These are phyloP conservation scores for Abramis brama DNA, from an alignment of 2,113 vertebrate genomes.

Conservation along the genomic window DNA sequence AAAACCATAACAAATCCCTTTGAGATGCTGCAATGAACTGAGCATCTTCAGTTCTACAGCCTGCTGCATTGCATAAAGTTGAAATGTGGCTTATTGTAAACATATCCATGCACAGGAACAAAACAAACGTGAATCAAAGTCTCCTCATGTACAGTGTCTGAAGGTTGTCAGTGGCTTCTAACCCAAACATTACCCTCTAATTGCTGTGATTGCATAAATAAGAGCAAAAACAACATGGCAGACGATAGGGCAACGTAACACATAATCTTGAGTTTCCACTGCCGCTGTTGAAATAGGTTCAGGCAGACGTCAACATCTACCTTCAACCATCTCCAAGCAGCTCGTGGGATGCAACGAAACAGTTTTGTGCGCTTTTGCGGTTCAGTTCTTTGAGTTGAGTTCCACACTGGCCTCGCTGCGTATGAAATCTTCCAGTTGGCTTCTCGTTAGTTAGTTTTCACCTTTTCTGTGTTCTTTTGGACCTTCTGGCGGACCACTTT, in stretches of 20 bases:
- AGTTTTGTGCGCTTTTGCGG: not conserved
- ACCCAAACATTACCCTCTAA: conserved; percentile 30
- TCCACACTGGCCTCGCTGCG: not conserved
- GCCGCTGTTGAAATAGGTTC: not conserved
- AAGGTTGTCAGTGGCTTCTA: conserved; percentile 52
- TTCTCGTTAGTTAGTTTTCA: conserved; percentile 76
- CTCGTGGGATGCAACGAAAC: not conserved
- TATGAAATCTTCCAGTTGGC: not conserved
- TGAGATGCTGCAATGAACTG: not conserved
- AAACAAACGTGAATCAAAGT: conserved; percentile 50
- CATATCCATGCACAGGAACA: conserved; percentile 60
- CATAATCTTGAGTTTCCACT: not conserved
- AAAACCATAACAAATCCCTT: not conserved
- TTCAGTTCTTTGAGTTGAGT: too few species aligned
- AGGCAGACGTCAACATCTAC: not conserved
- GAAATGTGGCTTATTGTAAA: conserved; percentile 53
- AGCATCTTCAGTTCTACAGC: not conserved
- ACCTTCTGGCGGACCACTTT: conserved; percentile 94
- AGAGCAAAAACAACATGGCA: conserved; percentile 44
- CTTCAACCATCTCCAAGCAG: conserved; percentile 7
- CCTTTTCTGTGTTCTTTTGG: conserved; percentile 85
- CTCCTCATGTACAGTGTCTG: conserved; percentile 50
- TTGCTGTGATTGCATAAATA: conserved; percentile 37
- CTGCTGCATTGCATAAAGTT: conserved; percentile 67
- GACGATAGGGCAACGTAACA: conserved; percentile 42